Evolutionary conservation across 2,113 vertebrate genomes (phyloP), one percentile per base, ranked within the genome.

Genomic region (Thunnus thynnus): DNA sequence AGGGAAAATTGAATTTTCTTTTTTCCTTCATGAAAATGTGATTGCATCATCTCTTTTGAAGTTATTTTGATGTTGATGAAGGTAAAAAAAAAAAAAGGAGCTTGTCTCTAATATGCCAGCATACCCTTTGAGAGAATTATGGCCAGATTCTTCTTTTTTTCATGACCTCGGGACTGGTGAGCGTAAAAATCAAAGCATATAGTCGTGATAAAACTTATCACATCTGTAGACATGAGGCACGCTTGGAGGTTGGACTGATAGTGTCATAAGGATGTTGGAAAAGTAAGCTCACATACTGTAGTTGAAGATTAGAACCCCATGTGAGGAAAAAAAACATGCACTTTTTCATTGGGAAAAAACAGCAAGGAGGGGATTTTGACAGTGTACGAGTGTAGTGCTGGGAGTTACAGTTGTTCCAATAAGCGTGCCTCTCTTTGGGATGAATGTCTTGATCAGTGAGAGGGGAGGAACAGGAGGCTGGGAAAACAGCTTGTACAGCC

Each of bases 401-500:
- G 68, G 85, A 73, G 67, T 57, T 62, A 67, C 76, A 63, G 30
- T 77, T n/a, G 20, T 77, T 76, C 32, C 71, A 75, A 66, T 83
- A 70, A 73, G 72, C 65, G 57, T 18, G 65, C 18, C 48, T 89
- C 78, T 80, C 66, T 58, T 67, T 75, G 82, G 76, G 83, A 86
- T 81, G 73, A 86, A 90, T 83, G 76, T 90, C 87, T 91, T 89
- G 86, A 93, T 89, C 88, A 87, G 86, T 63, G 69, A 47, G 72
- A 80, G 70, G 83, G 87, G 91, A 86, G 85, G 78, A 90, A 89
- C 76, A 77, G 79, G 75, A 91, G 86, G 84, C 82, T 83, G 85
- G 77, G 83, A 82, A 93, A 90, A 90, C 90, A 92, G 85, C 87
- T 89, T 91, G 90, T 83, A 88, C 85, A 88, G 78, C 71, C 65